Evolutionary conservation across 37 sponge, comb jelly and placozoan genomes (phyloP), one percentile per base, ranked within the genome.

Genomic region (Halichondria panicea): DNA sequence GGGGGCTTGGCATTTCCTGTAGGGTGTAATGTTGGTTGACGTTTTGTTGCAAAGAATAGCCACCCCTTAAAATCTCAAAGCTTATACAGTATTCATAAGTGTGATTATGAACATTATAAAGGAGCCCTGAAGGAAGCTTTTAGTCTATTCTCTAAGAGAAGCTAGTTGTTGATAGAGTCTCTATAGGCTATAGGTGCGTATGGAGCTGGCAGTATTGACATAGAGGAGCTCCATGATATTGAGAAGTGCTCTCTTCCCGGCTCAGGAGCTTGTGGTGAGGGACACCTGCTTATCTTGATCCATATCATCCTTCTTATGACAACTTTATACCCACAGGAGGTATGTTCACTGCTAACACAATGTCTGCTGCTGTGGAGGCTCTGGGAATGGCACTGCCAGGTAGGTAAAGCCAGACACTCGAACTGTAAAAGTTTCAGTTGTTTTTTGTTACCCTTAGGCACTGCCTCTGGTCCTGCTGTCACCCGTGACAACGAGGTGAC

Each of bases 341-440:
- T 6, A 89, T 89, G 92, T 91, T 78, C 53, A 91, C 87, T 39
- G 92, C 92, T 13, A 91, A 87, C 68, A 87, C 92, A n/a, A 91
- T 91, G 87, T 87, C 83, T 11, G 76, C 83, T 48, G 83, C 84
- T 50, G 69, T 91, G 30, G 87, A 81, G 41, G 87, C 92, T 46
- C 50, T 87, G 40, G 87, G 87, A 55, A 86, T 87, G 75, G 73
- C 84, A 11, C 63, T 76, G 33, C 87, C 92, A 41, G 87, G 91
- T 81, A 60, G 32, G 59, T 45, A 21, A 19, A 7, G 6, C 42
- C 11, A 36, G 15, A 40, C 38, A 36, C 36, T 48, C 13, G 15
- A 15, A 18, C 11, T 18, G 13, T 18, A 48, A 48, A 11, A 48
- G 52, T 18, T 48, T 48, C 15, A 48, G 11, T 48, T 48, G 52